These are phyloP conservation scores for Monochamus saltuarius DNA, from an alignment of 1,140 invertebrate species.

Conservation along the genomic window DNA sequence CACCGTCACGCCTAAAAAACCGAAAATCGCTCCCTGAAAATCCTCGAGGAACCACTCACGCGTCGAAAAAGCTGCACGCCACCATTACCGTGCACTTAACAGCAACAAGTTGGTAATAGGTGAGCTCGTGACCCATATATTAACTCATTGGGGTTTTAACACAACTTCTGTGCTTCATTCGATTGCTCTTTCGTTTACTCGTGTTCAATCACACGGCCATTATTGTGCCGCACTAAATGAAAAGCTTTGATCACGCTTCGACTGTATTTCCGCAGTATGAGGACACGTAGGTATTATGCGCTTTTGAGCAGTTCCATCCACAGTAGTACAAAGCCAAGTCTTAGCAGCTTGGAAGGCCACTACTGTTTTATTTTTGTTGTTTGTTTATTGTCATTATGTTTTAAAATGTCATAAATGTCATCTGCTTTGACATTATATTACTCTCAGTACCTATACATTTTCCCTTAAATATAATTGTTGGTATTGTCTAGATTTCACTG, in stretches of 20 bases:
- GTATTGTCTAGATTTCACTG: too few species aligned
- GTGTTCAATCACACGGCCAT: background rate
- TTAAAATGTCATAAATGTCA: too few species aligned
- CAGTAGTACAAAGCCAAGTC: too few species aligned
- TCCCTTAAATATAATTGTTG: too few species aligned
- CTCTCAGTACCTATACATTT: too few species aligned
- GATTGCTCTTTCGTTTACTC: background rate
- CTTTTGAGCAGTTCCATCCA: too few species aligned
- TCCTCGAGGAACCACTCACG: background rate
- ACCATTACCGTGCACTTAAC: constrained; percentile 11
- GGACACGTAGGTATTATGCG: too few species aligned
- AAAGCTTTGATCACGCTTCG: background rate
- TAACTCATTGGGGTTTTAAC: background rate
- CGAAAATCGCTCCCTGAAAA: constrained; percentile 11
- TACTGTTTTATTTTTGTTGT: too few species aligned
- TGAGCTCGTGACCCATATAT: constrained; percentile 12
- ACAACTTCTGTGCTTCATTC: background rate
- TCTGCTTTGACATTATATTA: too few species aligned
- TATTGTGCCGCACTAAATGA: background rate
- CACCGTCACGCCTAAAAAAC: constrained; percentile 15
- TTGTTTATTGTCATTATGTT: too few species aligned
- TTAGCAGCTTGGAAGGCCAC: too few species aligned
- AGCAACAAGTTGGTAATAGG: constrained; percentile 24
- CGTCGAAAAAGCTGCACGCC: constrained; percentile 14
- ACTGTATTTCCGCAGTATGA: background rate